These are phyloP conservation scores for Lomographa bimaculata DNA, from an alignment of 2,888 invertebrate species.

Conservation along the genomic window DNA sequence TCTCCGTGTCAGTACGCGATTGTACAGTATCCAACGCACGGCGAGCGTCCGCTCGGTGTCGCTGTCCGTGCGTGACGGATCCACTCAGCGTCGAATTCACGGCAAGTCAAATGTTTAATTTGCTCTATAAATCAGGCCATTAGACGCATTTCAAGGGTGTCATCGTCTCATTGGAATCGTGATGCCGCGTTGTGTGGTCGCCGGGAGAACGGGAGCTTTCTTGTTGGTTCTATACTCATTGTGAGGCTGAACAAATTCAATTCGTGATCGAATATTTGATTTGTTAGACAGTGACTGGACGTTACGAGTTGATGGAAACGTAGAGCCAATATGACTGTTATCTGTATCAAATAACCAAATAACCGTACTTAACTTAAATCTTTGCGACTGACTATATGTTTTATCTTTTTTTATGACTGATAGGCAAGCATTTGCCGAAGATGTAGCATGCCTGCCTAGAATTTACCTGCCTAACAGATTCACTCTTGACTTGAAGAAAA, in stretches of 20 bases:
- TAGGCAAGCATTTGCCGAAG: too few relatives aligned
- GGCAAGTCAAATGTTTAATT: slow-evolving; percentile 84
- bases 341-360: too few relatives aligned
- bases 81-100: slow-evolving; percentile 81
- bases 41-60: slow-evolving; percentile 45
- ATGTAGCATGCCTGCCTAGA: too few relatives aligned
- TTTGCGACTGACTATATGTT: too few relatives aligned
- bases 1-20: slow-evolving; percentile 9
- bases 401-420: too few relatives aligned
- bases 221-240: slow-evolving; percentile 63
- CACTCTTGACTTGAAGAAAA: too few relatives aligned
- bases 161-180: slow-evolving; percentile 81
- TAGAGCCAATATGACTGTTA: too few relatives aligned
- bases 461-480: too few relatives aligned
- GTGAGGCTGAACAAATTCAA: slow-evolving; percentile 60
- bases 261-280: slow-evolving; percentile 41
- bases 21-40: slow-evolving; percentile 33
- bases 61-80: slow-evolving; percentile 79
- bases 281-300: slow-evolving; percentile 24
- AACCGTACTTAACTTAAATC: too few relatives aligned
- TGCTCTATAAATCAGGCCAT: slow-evolving; percentile 83
- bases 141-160: slow-evolving; percentile 83
- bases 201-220: slow-evolving; percentile 35
- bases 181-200: slow-evolving; percentile 76
- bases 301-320: background rate